Base-by-base conservation (phyloP, 2,888 invertebrate genomes). In the Muscina levida region DNA sequence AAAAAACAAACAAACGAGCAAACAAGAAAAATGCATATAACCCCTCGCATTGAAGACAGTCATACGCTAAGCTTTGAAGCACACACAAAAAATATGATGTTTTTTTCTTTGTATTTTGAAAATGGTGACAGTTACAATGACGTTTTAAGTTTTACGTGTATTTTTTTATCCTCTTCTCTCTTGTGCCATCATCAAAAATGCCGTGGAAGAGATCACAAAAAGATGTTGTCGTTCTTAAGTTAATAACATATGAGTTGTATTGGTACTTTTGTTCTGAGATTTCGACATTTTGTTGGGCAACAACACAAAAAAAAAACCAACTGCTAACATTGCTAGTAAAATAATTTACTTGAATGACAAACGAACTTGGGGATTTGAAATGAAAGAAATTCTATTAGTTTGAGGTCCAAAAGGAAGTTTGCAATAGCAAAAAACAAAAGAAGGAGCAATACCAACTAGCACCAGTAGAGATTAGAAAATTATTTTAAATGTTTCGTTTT, bases 401-500 rank as follows among this genome's bases (percentile, higher is more conserved):
- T 48, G 31, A 57, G 24, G 19, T 31, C 22, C 56, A 76, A 65
- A 76, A 77, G 79, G 70, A 80, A 71, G 57, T 80, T n/a, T 39
- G 42, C 56, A 57, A 24, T 4, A n/a, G 5, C 10, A 8, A 46
- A 44, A 11, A 15, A n/a, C 46, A 46, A n/a, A 15, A 46, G 22
- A 10, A 44, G 13, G 5, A 48, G 10, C 19, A 13, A 44, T 8
- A 22, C 8, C 24, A 22, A 48, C 6, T 2, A 24, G 31, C 31
- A 46, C 26, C 10, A 39, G 68, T 11, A 24, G 46, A 70, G 70
- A 66, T 70, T 24, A 42, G 48, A 72, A 72, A 79, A 70, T 68
- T 76, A 76, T 76, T 76, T 76, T 70, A 79, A 79, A 72, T 79
- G 79, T 76, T 79, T 24, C 10, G 39, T 42, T 42, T 39, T 42